Percentiles rank a stretch among this genome's conserved stretches.
phyloP scores from a whole-genome alignment of 64 coral and sea anemone species.

The Porites lutea region DNA sequence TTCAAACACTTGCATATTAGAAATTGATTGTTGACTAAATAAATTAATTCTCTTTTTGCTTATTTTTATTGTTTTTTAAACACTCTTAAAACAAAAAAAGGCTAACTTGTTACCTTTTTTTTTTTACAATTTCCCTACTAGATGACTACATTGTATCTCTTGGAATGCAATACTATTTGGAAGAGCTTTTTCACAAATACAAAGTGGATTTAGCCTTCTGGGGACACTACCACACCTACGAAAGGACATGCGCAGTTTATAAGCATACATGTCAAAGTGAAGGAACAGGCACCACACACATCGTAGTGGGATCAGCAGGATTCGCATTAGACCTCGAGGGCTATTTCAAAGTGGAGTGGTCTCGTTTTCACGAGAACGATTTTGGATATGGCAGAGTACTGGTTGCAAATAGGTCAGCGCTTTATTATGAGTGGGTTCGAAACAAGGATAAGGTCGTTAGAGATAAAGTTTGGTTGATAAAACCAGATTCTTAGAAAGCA shows the following conservation, averaged over 20 bases:
- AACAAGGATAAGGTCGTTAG: constrained; percentile 89
- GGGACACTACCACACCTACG: constrained; percentile 98
- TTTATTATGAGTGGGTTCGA: constrained; percentile 90
- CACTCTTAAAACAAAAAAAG: constrained; percentile 8
- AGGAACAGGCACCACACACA: constrained; percentile 71
- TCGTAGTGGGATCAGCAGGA: constrained; percentile 89
- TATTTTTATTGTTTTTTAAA: too few species aligned
- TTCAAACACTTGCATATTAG: too few species aligned
- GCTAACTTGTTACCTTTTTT: not conserved
- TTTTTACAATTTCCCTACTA: constrained; percentile 50
- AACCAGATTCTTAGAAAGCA: not conserved
- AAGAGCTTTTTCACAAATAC: constrained; percentile 89
- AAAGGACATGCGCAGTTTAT: constrained; percentile 93
- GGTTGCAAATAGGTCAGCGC: constrained; percentile 71
- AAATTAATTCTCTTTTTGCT: too few species aligned
- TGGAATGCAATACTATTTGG: constrained; percentile 88
- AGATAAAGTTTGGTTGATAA: constrained; percentile 86
- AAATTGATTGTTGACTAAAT: too few species aligned
- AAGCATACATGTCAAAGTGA: constrained; percentile 61
- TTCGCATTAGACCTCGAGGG: constrained; percentile 36
- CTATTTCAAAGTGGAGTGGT: constrained; percentile 76
- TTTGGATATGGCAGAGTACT: constrained; percentile 93
- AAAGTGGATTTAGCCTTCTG: constrained; percentile 96
- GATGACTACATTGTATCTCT: constrained; percentile 85
- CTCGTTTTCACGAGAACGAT: constrained; percentile 69